Evolutionary conservation across 2,113 vertebrate genomes (phyloP), one percentile per base, ranked within the genome.

Genomic region (Albula glossodonta): DNA sequence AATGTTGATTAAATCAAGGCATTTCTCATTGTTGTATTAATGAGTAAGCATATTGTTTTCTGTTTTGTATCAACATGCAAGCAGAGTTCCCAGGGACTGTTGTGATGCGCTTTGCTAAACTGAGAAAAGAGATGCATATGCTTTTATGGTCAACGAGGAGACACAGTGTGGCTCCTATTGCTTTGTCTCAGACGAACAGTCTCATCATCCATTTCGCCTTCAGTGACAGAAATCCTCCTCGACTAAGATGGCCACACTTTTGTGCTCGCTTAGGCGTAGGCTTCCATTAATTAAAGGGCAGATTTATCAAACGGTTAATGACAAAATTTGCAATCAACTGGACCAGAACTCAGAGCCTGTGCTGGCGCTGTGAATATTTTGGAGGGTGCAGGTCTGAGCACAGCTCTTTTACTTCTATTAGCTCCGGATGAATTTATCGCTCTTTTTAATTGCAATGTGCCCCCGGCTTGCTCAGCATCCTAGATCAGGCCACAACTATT

Each of bases 291-390:
- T 74, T 74, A 74, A 41, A 74, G 70, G 70, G n/a, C 22, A 9
- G 70, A 74, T 74, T 31, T 74, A 74, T 74, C 70, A 74, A 74
- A 74, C n/a, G 8, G 70, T 74, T 74, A 74, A 74, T 74, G 70
- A 74, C n/a, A 31, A n/a, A 74, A 74, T 74, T 74, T 31, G 22
- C 22, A 25, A n/a, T n/a, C 70, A 74, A 31, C 70, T 74, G 70
- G 70, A 74, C 70, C 22, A 22, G 70, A 74, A 31, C 70, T 70
- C 63, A 56, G 53, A 56, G 12, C 6, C 53, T 56, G 53, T n/a
- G 17, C 63, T 31, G 70, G 15, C 31, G n/a, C 70, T 74, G 70
- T 31, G 19, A 31, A 74, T 19, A 66, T 19, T 70, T 5, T 9
- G 4, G 63, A 22, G 5, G 19, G 70, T 74, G 5, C 70, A 11